Percentiles rank a stretch among this genome's conserved stretches.
These are phyloP conservation scores for Bagarius yarrelli DNA, from an alignment of 2,113 vertebrate species.

Conservation along the genomic window DNA sequence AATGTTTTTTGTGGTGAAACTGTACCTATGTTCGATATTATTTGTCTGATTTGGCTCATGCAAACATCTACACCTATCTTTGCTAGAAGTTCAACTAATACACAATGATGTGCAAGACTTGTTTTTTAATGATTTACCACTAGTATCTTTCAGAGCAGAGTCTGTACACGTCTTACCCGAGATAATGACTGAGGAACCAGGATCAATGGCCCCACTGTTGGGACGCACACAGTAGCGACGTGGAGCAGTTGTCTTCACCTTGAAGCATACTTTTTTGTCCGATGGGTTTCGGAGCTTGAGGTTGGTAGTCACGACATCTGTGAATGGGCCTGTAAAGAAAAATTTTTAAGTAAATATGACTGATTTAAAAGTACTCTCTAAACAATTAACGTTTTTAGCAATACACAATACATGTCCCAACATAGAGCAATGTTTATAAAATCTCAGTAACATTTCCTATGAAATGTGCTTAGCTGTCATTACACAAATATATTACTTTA, in stretches of 20 bases:
- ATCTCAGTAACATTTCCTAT: not conserved
- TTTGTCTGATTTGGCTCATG: too few species aligned
- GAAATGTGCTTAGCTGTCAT: not conserved
- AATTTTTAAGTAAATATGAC: not conserved
- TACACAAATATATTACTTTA: not conserved
- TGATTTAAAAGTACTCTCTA: not conserved
- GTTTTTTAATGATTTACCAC: not conserved
- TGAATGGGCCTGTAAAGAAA: conserved; percentile 78
- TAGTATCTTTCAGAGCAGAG: not conserved
- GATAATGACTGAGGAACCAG: conserved; percentile 78
- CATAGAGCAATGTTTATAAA: not conserved
- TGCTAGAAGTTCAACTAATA: not conserved
- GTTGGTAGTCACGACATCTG: conserved; percentile 89
- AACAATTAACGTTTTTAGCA: not conserved
- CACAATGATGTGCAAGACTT: not conserved
- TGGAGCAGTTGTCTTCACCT: conserved; percentile 90
- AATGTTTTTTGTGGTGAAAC: too few species aligned
- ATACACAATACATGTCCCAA: not conserved
- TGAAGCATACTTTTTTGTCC: conserved; percentile 88
- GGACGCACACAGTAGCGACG: conserved; percentile 87
- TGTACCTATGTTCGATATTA: too few species aligned
- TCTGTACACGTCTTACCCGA: conserved; percentile 72
- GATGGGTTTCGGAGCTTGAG: conserved; percentile 86
- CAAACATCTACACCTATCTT: too few species aligned
- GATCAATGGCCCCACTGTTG: conserved; percentile 85